Percentiles rank a stretch among this genome's conserved stretches.
Evolutionary conservation across 2,888 invertebrate species (phyloP).

Genomic region (Andrena bicolor): DNA sequence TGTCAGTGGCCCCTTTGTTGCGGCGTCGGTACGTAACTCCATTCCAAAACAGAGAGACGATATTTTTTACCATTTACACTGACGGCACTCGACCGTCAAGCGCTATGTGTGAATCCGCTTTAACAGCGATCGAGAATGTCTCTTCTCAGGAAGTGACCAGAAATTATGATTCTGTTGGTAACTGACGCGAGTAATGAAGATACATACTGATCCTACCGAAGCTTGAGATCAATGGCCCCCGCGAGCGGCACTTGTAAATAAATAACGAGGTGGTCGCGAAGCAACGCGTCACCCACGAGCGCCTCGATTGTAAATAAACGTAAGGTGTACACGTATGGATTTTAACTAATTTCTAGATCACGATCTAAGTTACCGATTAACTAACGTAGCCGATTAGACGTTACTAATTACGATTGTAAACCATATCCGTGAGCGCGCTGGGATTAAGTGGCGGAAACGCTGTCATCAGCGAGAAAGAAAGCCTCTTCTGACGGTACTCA

Average conservation of each 20-base stretch:
- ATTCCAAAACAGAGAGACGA: too few species aligned
- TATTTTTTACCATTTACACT: too few species aligned
- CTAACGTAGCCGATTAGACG: slow-evolving; percentile 74
- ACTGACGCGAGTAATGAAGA: too few species aligned
- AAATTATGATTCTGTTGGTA: too few species aligned
- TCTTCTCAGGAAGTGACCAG: too few species aligned
- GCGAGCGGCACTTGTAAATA: slow-evolving; percentile 43
- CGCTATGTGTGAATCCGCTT: too few species aligned
- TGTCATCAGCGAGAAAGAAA: neutral
- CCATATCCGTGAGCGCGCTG: slow-evolving; percentile 77
- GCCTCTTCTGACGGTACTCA: neutral
- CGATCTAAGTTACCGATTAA: slow-evolving; percentile 71
- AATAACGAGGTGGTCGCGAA: slow-evolving; percentile 18
- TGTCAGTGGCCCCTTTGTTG: too few species aligned
- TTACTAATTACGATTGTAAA: slow-evolving; percentile 75
- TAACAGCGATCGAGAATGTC: too few species aligned
- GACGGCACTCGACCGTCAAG: too few species aligned
- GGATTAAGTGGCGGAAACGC: slow-evolving; percentile 43
- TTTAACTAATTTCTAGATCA: slow-evolving; percentile 70
- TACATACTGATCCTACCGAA: too few species aligned
- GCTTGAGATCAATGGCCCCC: neutral
- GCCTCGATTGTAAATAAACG: slow-evolving; percentile 71
- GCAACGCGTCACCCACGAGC: slow-evolving; percentile 8
- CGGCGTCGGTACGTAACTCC: too few species aligned
- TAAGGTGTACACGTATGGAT: slow-evolving; percentile 66